phyloP scores from a whole-genome alignment of 2,113 vertebrate species.

The Smithornis capensis region DNA sequence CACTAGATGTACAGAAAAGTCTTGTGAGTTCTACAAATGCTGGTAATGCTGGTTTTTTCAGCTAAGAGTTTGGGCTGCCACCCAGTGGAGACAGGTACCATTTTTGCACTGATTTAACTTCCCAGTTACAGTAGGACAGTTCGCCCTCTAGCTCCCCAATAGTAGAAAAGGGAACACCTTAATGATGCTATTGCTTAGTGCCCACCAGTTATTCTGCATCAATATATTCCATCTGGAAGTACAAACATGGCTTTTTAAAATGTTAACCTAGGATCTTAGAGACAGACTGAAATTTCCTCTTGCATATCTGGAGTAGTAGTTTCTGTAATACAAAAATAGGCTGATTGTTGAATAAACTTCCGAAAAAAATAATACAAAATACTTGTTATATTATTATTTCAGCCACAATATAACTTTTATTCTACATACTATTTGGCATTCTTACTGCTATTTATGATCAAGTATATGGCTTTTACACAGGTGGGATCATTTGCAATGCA shows the following conservation, averaged over 20 bases:
- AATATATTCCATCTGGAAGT: neutral
- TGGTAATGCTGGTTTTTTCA: neutral
- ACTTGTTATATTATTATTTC: neutral
- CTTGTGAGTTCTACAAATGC: neutral
- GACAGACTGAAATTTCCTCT: neutral
- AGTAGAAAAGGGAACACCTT: neutral
- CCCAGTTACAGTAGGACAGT: fast-evolving
- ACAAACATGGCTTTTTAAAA: neutral
- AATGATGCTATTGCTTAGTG: neutral
- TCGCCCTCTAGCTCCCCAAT: fast-evolving
- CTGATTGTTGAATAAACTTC: neutral
- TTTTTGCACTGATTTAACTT: neutral
- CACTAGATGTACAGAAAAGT: neutral
- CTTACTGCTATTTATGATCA: neutral
- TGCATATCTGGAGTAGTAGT: neutral
- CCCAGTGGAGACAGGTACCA: conserved; percentile 16
- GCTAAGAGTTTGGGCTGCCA: conserved; percentile 33
- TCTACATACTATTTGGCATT: neutral
- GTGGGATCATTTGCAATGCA: neutral
- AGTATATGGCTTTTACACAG: neutral
- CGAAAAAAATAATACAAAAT: neutral
- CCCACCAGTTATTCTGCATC: neutral
- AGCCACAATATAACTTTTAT: neutral
- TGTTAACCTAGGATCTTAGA: neutral
- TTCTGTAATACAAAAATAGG: neutral